Evolutionary conservation across 2,888 invertebrate genomes (phyloP).

Genomic region (Vesta saturnalis): DNA sequence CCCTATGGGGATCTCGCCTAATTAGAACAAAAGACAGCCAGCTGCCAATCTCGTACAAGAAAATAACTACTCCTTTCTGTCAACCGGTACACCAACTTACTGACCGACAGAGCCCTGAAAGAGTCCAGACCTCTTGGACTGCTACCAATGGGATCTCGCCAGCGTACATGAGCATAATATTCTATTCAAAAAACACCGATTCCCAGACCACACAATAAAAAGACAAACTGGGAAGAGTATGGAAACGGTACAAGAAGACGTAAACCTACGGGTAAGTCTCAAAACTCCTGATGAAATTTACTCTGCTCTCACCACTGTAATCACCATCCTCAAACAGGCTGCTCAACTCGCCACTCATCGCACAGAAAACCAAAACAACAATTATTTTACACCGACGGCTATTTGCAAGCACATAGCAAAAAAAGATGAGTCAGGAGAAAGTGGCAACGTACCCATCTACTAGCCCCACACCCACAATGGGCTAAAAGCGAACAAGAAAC

Average conservation of each 20-base stretch:
- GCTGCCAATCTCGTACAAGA: background rate
- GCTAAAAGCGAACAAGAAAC: conserved; percentile 4
- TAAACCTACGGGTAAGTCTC: background rate
- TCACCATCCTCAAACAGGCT: background rate
- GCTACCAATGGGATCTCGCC: background rate
- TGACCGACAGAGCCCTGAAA: background rate
- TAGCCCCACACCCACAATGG: background rate
- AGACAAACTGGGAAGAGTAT: background rate
- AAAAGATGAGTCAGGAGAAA: background rate
- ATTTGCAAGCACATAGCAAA: background rate
- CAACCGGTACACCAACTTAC: conserved; percentile 9
- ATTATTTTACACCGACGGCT: background rate
- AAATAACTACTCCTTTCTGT: conserved; percentile 2
- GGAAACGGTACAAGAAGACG: no score
- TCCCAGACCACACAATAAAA: background rate
- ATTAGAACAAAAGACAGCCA: conserved; percentile 1
- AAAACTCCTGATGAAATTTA: background rate
- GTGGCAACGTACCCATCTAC: background rate
- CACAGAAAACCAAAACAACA: background rate
- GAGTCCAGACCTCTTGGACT: background rate
- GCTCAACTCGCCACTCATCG: background rate
- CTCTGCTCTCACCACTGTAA: background rate
- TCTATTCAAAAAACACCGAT: background rate
- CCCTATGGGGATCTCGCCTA: background rate
- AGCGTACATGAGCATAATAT: background rate